phyloP scores from a whole-genome alignment of 2,113 vertebrate genomes.

The Panurus biarmicus region DNA sequence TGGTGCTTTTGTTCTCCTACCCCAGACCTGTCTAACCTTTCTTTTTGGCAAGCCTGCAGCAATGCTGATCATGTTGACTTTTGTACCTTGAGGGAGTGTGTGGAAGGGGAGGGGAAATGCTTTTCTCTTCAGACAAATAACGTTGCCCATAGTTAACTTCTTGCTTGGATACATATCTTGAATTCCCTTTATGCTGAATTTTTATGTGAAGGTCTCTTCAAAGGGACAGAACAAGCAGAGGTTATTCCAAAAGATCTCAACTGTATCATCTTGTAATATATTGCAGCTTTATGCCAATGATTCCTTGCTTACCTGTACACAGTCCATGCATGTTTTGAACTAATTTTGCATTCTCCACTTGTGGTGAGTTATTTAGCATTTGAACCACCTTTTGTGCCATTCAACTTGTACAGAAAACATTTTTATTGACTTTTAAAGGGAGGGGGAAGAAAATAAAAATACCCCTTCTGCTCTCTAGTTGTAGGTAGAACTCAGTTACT shows the following conservation, averaged over 20 bases:
- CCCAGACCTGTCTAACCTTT: constrained; percentile 30
- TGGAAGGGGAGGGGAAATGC: constrained; percentile 18
- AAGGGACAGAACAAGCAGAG: constrained; percentile 60
- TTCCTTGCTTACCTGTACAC: constrained; percentile 72
- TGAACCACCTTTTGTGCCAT: constrained; percentile 73
- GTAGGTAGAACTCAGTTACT: constrained; percentile 77
- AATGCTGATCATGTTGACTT: constrained; percentile 9
- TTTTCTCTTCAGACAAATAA: constrained; percentile 48
- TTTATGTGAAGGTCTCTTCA: constrained; percentile 13
- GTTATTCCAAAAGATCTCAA: constrained; percentile 64
- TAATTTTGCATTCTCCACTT: constrained; percentile 69
- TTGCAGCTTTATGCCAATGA: constrained; percentile 79
- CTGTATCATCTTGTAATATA: constrained; percentile 74
- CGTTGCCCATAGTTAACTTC: constrained; percentile 18
- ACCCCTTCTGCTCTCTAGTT: constrained; percentile 71
- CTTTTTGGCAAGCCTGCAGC: constrained; percentile 43
- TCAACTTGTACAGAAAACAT: constrained; percentile 79
- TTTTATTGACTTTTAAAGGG: constrained; percentile 75
- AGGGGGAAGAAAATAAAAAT: constrained; percentile 52
- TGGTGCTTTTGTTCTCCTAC: constrained; percentile 45
- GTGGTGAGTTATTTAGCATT: constrained; percentile 66
- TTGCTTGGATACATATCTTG: constrained; percentile 16
- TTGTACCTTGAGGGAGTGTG: not conserved
- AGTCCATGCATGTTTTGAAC: constrained; percentile 73
- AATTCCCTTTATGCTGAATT: constrained; percentile 24